phyloP scores from a whole-genome alignment of 2,888 invertebrate species.

The Uropetala carovei region DNA sequence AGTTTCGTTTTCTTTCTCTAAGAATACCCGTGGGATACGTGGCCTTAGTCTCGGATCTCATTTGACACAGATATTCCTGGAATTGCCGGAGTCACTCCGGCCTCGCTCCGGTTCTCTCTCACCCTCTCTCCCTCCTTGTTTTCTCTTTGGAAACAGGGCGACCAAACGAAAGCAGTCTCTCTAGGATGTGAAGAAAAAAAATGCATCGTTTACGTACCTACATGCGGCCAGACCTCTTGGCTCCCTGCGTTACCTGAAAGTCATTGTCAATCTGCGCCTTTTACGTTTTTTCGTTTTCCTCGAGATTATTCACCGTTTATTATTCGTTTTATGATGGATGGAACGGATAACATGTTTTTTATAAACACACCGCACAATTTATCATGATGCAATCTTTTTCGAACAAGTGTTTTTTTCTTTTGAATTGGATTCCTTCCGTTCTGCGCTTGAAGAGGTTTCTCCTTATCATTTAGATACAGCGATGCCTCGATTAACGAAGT shows the following conservation, averaged over 20 bases:
- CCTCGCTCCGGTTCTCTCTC: conserved; percentile 3
- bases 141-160: conserved; percentile 16
- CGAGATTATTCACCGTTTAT: background rate
- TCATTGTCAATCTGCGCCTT: background rate
- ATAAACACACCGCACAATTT: no score
- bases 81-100: background rate
- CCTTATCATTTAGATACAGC: no score
- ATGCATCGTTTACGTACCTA: background rate
- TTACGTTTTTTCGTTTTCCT: background rate
- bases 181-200: background rate
- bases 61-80: conserved; percentile 28
- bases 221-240: background rate
- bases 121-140: background rate
- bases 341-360: no score
- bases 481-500: no score
- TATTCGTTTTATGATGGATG: no score
- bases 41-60: conserved; percentile 7
- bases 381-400: no score
- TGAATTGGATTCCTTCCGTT: no score
- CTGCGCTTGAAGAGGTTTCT: no score
- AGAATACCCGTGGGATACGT: background rate
- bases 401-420: no score
- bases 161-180: background rate
- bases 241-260: background rate
- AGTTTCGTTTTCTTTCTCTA: background rate